Base-by-base conservation (phyloP, 1,140 invertebrate species). In the Dinothrombium tinctorium region DNA sequence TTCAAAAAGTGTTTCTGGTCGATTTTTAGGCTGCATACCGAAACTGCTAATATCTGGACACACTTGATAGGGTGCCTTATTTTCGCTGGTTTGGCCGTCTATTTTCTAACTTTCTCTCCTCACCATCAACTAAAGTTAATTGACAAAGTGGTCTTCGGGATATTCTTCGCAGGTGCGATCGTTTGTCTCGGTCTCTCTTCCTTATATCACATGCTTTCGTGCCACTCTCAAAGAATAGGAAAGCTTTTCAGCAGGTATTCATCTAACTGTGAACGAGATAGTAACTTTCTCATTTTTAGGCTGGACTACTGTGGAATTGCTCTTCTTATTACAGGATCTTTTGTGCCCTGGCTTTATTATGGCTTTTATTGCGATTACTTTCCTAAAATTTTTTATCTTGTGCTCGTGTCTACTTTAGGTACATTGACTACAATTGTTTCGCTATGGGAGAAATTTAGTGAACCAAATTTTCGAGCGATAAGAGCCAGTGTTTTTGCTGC, bases 311-410 rank as follows among this genome's bases (percentile, higher is more conserved):
- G 89, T 65, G 92, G 92, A 28, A 99, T 99, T 54, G 83, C 89
- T 9, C 63, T 98, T 51, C 68, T 98, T 22, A 98, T 95, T 43
- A 90, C 95, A 72, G 90, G 89, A 19, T 95, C 89, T 43, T 98
- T 98, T 67, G 86, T 99, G 53, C 92, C 92, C 31, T 98, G 90
- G 89, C 67, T 99, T 7, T 96, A 99, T 59, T 99, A 98, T 60
- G 87, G 87, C 50, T 99, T 98, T 62, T 98, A 99, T 61, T 98
- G 92, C 62, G 56, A 62, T 20, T 45, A 37, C 59, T 68, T 69
- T 47, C 76, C 74, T 7, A 86, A 84, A 61, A 63, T 86, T 12
- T 77, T 86, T 45, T 89, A 89, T 56, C 58, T 86, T 38, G 76
- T 74, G 33, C 71, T 87, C 36, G 89, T 95, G 42, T 71, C 84